Evolutionary conservation across 2,797 vertebrate species (phyloP).

Genomic region (Alauda arvensis): DNA sequence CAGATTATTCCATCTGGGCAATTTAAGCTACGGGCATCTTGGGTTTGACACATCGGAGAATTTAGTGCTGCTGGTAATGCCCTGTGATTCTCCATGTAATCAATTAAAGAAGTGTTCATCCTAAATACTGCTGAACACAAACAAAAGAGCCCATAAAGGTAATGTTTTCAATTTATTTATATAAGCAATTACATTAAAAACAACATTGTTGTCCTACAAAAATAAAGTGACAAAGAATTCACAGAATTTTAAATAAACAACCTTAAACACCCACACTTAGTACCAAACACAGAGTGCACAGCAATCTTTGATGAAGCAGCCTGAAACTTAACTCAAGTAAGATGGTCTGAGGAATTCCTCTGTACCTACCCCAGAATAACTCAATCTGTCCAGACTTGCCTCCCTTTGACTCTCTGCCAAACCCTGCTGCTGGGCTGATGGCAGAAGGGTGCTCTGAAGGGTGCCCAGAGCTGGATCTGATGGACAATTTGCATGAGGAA

Average conservation of each 20-base stretch:
- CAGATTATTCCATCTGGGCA: too few species aligned
- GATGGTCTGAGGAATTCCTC: background rate
- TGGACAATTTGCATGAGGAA: background rate
- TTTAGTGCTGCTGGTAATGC: background rate
- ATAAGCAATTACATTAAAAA: slow-evolving; percentile 24
- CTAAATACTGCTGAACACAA: background rate
- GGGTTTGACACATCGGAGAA: background rate
- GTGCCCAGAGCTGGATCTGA: background rate
- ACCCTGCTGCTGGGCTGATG: background rate
- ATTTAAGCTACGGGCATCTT: background rate
- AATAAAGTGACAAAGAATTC: slow-evolving; percentile 52
- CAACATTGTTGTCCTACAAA: slow-evolving; percentile 43
- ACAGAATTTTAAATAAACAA: slow-evolving; percentile 52
- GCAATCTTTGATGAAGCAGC: background rate
- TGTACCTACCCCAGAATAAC: background rate
- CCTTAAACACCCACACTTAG: background rate
- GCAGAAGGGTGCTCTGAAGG: background rate
- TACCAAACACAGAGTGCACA: background rate
- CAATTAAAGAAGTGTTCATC: background rate
- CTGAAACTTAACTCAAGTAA: background rate
- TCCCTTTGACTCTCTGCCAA: background rate
- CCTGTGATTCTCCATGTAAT: background rate
- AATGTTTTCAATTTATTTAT: slow-evolving; percentile 36
- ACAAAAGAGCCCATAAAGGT: background rate
- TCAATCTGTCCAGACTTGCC: background rate